Evolutionary conservation across 2,888 invertebrate genomes (phyloP).

Genomic region (Shargacucullia verbasci): DNA sequence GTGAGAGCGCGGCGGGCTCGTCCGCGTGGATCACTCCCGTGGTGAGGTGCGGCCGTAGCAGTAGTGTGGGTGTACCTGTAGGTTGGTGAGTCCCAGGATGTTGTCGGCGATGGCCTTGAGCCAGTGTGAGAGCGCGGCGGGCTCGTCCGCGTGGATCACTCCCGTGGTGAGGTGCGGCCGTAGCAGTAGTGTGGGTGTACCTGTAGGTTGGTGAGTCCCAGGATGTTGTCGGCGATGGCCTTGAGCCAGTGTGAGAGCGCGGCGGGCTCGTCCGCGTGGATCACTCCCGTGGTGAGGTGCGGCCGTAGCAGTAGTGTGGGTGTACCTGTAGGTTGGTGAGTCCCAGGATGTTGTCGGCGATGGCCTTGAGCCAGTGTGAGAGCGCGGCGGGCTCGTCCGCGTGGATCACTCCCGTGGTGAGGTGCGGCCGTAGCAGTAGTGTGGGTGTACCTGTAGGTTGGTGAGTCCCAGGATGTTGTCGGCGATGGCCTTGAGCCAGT

Average conservation of each 20-base stretch:
- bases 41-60: no score
- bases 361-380: slow-evolving; percentile 98
- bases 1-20: slow-evolving; percentile 96
- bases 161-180: slow-evolving; percentile 94
- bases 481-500: slow-evolving; percentile 98
- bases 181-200: no score
- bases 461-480: slow-evolving; percentile 97
- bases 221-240: slow-evolving; percentile 97
- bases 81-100: slow-evolving; percentile 96
- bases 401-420: slow-evolving; percentile 95
- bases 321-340: slow-evolving; percentile 96
- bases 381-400: slow-evolving; percentile 97
- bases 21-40: slow-evolving; percentile 98
- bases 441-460: slow-evolving; percentile 95
- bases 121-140: slow-evolving; percentile 97
- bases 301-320: no score
- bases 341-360: slow-evolving; percentile 97
- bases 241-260: slow-evolving; percentile 98
- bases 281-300: slow-evolving; percentile 94
- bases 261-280: slow-evolving; percentile 97
- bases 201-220: slow-evolving; percentile 96
- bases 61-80: no score
- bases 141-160: slow-evolving; percentile 97
- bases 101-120: slow-evolving; percentile 97
- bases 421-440: no score